Base-by-base conservation (phyloP, 2,113 vertebrate genomes). In the Theropithecus gelada region DNA sequence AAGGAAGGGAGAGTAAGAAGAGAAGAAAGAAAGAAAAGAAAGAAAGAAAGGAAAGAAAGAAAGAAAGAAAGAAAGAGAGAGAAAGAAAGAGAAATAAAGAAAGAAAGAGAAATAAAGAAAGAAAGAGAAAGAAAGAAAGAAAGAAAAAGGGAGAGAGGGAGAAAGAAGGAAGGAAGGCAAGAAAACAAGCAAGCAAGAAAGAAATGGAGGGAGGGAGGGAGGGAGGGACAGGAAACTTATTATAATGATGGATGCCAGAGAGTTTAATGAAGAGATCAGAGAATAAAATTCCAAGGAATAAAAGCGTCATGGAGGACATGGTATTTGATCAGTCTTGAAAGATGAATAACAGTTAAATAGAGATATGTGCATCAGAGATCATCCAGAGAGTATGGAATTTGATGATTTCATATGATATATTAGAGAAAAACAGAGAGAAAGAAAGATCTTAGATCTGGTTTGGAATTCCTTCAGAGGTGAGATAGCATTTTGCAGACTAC, bases 121-220 rank as follows among this genome's bases (percentile, higher is more conserved):
- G 3, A 10, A n/a, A 4, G 8, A n/a, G 14, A 61, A 12, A 23
- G 23, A 73, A 95, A 72, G 68, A 10, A n/a, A 4, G 7, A n/a
- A 22, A 20, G 3, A n/a, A 35, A 20, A 18, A 20, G 1, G 10
- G 1, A 72, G 6, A 27, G 9, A 61, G 23, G 9, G 3, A 25
- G 10, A 70, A 9, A 6, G 16, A 93, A 66, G 40, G 1, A 55
- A 66, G n/a, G 7, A 5, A 23, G 18, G 22, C 3, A 10, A 4
- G 10, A 10, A 11, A 11, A 27, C 8, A 11, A 11, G 10, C 2
- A 27, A 27, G 9, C 18, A 57, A 66, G 30, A 5, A 30, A 12
- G 25, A 5, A 32, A 30, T 3, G 1, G 18, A 11, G 32, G 16
- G 38, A 20, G 8, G 64, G 8, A 70, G 12, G 0, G 6, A 66